phyloP scores from a whole-genome alignment of 2,797 vertebrate species.

The Rachycentron canadum region DNA sequence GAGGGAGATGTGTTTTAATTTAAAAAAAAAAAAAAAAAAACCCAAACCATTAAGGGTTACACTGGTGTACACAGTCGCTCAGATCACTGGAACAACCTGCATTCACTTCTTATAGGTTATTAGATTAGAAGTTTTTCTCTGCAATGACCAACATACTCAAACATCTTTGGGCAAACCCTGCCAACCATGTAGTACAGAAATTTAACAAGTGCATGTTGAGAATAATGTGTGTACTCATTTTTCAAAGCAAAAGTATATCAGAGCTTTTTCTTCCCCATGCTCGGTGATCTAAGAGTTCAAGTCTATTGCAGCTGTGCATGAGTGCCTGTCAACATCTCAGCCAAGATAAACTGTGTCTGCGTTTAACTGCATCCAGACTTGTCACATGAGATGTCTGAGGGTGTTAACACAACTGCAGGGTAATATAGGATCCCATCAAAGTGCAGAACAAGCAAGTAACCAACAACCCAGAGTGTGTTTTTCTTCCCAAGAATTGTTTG shows the following conservation, averaged over 20 bases:
- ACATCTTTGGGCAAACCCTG: not conserved
- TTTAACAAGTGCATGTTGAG: conserved; percentile 3
- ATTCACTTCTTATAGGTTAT: not conserved
- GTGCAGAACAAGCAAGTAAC: conserved; percentile 34
- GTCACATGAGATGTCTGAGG: conserved; percentile 61
- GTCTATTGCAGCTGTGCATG: conserved; percentile 61
- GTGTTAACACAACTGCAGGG: conserved; percentile 54
- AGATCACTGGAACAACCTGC: not conserved
- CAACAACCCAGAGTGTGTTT: conserved; percentile 40
- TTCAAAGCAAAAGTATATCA: conserved; percentile 40
- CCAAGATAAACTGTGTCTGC: conserved; percentile 58
- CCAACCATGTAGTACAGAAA: not conserved
- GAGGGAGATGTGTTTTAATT: not conserved
- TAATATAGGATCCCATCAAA: conserved; percentile 58
- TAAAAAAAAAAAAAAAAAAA: conserved; percentile 21
- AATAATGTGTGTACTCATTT: conserved; percentile 35
- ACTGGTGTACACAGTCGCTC: conserved; percentile 1
- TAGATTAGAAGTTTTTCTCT: not conserved
- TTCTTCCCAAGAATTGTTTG: conserved; percentile 62
- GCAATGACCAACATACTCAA: not conserved
- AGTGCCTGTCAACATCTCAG: conserved; percentile 66
- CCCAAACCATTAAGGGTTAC: not conserved
- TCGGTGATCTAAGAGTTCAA: conserved; percentile 42
- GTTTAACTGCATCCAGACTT: conserved; percentile 49
- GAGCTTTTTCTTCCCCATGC: conserved; percentile 17